Conservation (phyloP, 2,888 invertebrate genomes). For the Leucoma salicis region DNA sequence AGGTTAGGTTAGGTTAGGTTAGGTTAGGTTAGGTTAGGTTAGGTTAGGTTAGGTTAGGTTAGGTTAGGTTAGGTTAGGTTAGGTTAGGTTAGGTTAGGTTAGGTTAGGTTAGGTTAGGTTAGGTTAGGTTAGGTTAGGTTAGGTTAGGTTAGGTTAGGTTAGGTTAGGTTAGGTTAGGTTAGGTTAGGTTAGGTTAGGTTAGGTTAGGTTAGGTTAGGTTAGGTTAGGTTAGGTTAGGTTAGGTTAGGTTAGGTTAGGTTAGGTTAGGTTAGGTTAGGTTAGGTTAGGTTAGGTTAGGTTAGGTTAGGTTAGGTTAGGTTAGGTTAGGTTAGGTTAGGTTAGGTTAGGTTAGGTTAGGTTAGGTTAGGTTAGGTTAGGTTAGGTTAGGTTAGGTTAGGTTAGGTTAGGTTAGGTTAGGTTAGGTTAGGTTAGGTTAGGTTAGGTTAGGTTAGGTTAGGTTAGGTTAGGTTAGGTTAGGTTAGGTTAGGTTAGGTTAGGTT, state of each 20-base stretch:
- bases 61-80: too few relatives aligned
- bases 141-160: too few relatives aligned
- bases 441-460: slow-evolving; percentile 8
- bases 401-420: slow-evolving; percentile 14
- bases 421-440: slow-evolving; percentile 7
- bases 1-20: too few relatives aligned
- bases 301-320: slow-evolving; percentile 10
- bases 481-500: slow-evolving; percentile 17
- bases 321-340: slow-evolving; percentile 1
- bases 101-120: background rate
- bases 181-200: too few relatives aligned
- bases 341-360: background rate
- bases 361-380: background rate
- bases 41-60: too few relatives aligned
- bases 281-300: slow-evolving; percentile 12
- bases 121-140: slow-evolving; percentile 14
- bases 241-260: slow-evolving; percentile 9
- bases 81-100: too few relatives aligned
- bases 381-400: background rate
- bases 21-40: too few relatives aligned
- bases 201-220: slow-evolving; percentile 4
- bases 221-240: slow-evolving; percentile 3
- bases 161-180: too few relatives aligned
- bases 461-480: slow-evolving; percentile 15
- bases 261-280: slow-evolving; percentile 4